Evolutionary conservation across 1,140 invertebrate genomes (phyloP).

Genomic region (Pomacea maculata): DNA sequence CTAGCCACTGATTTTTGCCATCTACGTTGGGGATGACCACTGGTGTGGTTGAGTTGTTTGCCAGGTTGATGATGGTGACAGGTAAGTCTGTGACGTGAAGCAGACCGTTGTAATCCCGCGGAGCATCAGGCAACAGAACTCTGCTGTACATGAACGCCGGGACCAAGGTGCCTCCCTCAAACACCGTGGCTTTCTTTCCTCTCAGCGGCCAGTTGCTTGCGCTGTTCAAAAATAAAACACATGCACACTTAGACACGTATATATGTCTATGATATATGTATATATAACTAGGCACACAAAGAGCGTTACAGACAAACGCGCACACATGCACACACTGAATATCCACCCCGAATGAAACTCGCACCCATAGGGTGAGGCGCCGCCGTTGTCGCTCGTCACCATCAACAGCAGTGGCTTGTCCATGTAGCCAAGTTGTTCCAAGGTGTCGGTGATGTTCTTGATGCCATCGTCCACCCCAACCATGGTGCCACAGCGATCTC

Average conservation of each 20-base stretch:
- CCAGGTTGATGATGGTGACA: no score
- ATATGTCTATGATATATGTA: no score
- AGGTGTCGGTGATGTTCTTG: neutral
- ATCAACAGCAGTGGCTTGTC: neutral
- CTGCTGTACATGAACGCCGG: slow-evolving; percentile 5
- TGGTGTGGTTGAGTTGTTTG: no score
- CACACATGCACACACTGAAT: neutral
- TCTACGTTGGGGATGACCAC: no score
- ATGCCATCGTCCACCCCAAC: neutral
- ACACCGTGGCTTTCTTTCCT: slow-evolving; percentile 7
- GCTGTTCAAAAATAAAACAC: neutral
- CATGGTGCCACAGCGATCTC: neutral
- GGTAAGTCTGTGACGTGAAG: slow-evolving; percentile 4
- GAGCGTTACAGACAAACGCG: neutral
- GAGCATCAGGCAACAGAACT: neutral
- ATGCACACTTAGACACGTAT: neutral
- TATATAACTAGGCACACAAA: neutral
- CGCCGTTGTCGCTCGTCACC: neutral
- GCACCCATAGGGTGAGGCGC: no score
- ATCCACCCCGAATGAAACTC: no score
- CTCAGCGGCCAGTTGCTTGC: slow-evolving; percentile 16
- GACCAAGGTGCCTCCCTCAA: slow-evolving; percentile 11
- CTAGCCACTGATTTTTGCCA: no score
- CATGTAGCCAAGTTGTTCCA: neutral
- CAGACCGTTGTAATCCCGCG: neutral